Evolutionary conservation across 30 jellyfish, hydroid and myxozoan species (phyloP), one percentile per base, ranked within the genome.

Genomic region (Phacellophora camtschatica): DNA sequence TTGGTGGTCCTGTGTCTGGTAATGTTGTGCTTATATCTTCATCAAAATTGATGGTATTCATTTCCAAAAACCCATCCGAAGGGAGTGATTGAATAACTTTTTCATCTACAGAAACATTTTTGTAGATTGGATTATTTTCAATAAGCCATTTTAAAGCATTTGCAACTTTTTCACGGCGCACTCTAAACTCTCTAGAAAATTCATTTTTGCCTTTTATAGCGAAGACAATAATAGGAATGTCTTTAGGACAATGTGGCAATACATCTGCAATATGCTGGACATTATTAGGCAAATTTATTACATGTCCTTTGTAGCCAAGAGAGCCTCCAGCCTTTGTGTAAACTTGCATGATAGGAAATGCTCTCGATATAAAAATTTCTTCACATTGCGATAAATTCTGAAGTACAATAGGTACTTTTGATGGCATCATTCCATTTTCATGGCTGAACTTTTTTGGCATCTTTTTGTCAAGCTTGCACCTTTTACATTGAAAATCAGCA

Each of bases 281-380:
- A 30, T 49, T 10, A 64, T 42, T 18, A 22, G 85, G 57, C 27
- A 71, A n/a, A 82, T 71, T 42, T 42, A 30, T 24, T 39, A 71
- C 85, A 71, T 71, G 85, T 71, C 81, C 81, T 71, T 71, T 71
- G 33, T 71, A 71, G 6, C 80, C 85, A 42, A 68, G 16, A 19
- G 62, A 15, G 11, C 30, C 80, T 4, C 81, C 81, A 45, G 85
- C 80, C 28, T 27, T 71, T 25, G 81, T 43, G 28, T 71, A 71
- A 33, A 71, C 81, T 33, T 18, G 51, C 85, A 48, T 71, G 28
- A 71, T 65, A 41, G 76, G 76, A 61, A 67, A 39, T 35, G 82
- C 82, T 31, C 82, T 35, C 16, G 82, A 20, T 29, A 67, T 71
- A 5, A 71, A 41, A 27, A 71, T 71, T 48, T 71, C 81, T 32